A percentile compares a stretch with the other conserved stretches of the same genome.
Conservation (phyloP, 1,140 invertebrate genomes). For the Danaus plexippus region DNA sequence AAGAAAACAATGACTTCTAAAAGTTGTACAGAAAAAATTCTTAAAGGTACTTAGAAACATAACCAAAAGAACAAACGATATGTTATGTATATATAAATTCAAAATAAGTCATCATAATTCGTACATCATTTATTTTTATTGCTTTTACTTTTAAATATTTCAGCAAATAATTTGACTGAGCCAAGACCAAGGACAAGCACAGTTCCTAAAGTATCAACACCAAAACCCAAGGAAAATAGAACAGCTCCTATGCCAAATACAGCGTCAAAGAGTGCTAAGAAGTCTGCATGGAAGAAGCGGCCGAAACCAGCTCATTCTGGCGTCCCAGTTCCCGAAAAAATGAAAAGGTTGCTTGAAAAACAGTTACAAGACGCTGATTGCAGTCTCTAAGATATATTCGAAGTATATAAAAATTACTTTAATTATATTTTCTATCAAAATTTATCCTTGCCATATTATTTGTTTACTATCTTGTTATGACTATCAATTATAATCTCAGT, state of each 20-base stretch:
- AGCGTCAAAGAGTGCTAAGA: conserved; percentile 47
- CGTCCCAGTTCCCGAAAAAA: conserved; percentile 58
- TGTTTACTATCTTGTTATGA: too few species aligned
- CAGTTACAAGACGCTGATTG: conserved; percentile 35
- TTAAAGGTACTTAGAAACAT: conserved; percentile 29
- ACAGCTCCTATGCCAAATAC: conserved; percentile 28
- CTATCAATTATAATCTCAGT: too few species aligned
- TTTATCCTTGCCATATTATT: too few species aligned
- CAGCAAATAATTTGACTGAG: conserved; percentile 31
- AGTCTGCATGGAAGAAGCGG: conserved; percentile 42
- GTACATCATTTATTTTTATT: too few species aligned
- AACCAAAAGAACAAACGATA: background rate
- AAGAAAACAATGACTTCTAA: conserved; percentile 4
- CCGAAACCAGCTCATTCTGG: conserved; percentile 59
- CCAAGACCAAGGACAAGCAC: conserved; percentile 36
- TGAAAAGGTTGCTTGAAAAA: conserved; percentile 45
- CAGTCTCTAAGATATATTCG: conserved; percentile 14
- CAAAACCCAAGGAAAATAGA: conserved; percentile 46
- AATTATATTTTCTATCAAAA: too few species aligned
- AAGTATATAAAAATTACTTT: background rate
- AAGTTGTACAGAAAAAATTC: conserved; percentile 31
- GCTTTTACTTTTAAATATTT: conserved; percentile 13
- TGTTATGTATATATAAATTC: conserved; percentile 2
- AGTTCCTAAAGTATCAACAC: conserved; percentile 38
- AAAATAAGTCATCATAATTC: background rate